A percentile compares a stretch with the other conserved stretches of the same genome.
Evolutionary conservation across 1,140 invertebrate genomes (phyloP).

Genomic region (Saccostrea cuccullata): DNA sequence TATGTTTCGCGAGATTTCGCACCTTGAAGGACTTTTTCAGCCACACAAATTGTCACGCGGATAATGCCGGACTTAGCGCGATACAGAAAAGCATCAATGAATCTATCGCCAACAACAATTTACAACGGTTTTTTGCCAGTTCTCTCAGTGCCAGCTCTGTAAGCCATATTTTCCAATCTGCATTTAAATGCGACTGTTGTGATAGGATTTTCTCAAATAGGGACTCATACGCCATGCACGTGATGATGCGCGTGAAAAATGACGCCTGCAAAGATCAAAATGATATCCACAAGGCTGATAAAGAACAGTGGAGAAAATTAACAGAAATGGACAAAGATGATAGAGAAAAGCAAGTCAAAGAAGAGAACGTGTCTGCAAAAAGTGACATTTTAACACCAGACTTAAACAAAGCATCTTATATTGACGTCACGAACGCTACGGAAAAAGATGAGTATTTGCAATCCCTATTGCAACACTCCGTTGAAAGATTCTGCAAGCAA

Average conservation of each 20-base stretch:
- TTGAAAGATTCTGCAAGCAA: background rate
- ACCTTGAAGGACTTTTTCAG: conserved; percentile 55
- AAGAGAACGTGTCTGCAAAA: background rate
- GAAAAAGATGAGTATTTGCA: conserved; percentile 52
- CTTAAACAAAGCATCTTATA: conserved; percentile 44
- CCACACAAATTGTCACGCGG: conserved; percentile 49
- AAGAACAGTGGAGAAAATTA: conserved; percentile 21
- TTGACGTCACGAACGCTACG: conserved; percentile 40
- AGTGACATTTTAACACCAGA: conserved; percentile 11
- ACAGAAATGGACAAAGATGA: background rate
- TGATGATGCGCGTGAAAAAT: conserved; percentile 75
- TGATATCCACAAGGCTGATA: background rate
- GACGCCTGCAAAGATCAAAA: conserved; percentile 54
- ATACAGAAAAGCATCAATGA: conserved; percentile 26
- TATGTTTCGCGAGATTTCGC: conserved; percentile 57
- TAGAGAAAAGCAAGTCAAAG: background rate
- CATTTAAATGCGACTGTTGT: conserved; percentile 73
- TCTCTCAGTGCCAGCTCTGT: background rate
- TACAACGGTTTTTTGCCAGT: background rate
- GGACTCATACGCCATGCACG: conserved; percentile 77
- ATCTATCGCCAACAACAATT: conserved; percentile 30
- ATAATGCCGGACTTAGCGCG: conserved; percentile 36
- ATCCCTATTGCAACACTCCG: conserved; percentile 28
- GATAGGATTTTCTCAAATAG: conserved; percentile 69
- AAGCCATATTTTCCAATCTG: conserved; percentile 55